Base-by-base conservation (phyloP, 1,140 invertebrate genomes). In the Chrysopa pallens region DNA sequence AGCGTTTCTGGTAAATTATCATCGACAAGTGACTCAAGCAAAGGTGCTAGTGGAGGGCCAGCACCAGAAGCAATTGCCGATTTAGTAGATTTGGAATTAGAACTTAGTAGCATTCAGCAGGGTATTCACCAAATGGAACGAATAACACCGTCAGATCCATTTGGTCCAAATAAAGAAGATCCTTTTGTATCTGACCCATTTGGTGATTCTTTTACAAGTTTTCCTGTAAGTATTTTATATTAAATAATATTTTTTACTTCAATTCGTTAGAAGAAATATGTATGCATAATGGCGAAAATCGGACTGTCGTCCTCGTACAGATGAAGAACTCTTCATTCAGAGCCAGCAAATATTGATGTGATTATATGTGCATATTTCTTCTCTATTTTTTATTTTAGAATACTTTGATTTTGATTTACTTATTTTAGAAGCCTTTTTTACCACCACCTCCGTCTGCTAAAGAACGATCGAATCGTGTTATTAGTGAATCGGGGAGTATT, bases 81-180 rank as follows among this genome's bases (percentile, higher is more conserved):
- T 65, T 65, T 97, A 45, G 76, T 97, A 13, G 90, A 95, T 65
- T 66, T 97, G 45, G 89, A 96, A 60, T 82, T 88, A 57, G 90
- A 95, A 66, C 65, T 95, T 42, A 85, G 81, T 49, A 88, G 80
- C 40, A 70, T 97, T 49, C 80, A 93, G 59, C 76, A 89, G 50
- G 85, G 85, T 6, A 78, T 91, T 43, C 78, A 80, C 48, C 84
- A 89, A 57, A 84, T 89, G 71, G 84, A 88, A 55, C 76, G 81
- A 42, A 80, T 85, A 27, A 86, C 82, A 6, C 83, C 84, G 6
- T 81, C 79, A 11, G 74, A 77, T 56, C 68, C 68, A 37, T 64
- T 68, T 48, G 59, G 66, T 9, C 58, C 67, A 5, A 62, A 65
- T 3, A 64, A 57, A 46, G 72, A 74, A 46, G 74, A 75, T 48